Percentiles rank a stretch among this genome's conserved stretches.
phyloP scores from a whole-genome alignment of 1,140 invertebrate genomes.

The Paraescarpia echinospica region DNA sequence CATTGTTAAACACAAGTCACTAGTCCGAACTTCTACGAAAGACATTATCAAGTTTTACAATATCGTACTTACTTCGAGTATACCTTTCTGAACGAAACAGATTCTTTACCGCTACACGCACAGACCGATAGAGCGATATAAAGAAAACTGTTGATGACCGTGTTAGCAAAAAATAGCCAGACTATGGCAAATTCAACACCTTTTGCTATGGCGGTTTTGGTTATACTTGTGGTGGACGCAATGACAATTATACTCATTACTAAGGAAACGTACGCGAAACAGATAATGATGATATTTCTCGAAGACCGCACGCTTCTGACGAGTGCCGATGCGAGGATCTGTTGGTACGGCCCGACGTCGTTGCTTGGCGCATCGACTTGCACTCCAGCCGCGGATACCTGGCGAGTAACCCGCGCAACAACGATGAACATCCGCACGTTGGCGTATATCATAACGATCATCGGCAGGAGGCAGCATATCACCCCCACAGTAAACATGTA shows the following conservation, averaged over 20 bases:
- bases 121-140: not conserved
- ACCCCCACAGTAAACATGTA: not conserved
- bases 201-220: not conserved
- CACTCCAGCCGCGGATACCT: not conserved
- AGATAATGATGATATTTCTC: slow-evolving; percentile 19
- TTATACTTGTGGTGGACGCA: not conserved
- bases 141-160: not conserved
- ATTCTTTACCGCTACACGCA: not conserved
- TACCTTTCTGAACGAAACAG: not conserved
- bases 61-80: not conserved
- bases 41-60: not conserved
- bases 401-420: not conserved
- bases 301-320: not conserved
- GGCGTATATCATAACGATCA: not conserved
- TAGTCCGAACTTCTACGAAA: not conserved
- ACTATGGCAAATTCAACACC: not conserved
- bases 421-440: not conserved
- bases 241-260: not conserved
- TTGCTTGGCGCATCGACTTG: no score
- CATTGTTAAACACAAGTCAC: not conserved
- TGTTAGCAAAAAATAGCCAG: not conserved
- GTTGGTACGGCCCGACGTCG: not conserved
- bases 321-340: not conserved
- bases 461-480: not conserved
- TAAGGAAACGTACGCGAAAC: not conserved